Evolutionary conservation across 2,113 vertebrate species (phyloP).

Genomic region (Chaetodon trifascialis): DNA sequence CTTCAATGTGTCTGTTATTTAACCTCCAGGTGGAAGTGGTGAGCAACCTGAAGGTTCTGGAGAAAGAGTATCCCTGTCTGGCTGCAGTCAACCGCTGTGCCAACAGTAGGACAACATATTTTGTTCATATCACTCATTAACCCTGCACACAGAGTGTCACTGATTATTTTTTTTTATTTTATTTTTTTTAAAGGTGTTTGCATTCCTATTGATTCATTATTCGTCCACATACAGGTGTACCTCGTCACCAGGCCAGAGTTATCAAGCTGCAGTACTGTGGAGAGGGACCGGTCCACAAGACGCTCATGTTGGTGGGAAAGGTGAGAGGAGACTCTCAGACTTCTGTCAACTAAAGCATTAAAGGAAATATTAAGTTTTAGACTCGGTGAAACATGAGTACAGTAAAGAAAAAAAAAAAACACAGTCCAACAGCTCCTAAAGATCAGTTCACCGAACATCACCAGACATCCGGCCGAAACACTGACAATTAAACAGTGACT

Average conservation of each 20-base stretch:
- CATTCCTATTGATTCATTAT: background rate
- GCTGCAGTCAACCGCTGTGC: constrained; percentile 89
- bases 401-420: too few relatives aligned
- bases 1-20: constrained; percentile 1
- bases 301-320: constrained; percentile 87
- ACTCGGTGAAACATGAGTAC: background rate
- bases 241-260: constrained; percentile 86
- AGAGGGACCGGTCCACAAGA: constrained; percentile 80
- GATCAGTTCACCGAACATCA: background rate
- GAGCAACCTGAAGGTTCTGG: constrained; percentile 74
- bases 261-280: constrained; percentile 85
- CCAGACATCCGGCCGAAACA: too few relatives aligned
- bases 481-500: too few relatives aligned
- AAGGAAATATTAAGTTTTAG: background rate
- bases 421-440: background rate
- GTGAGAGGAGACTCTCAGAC: constrained; percentile 57
- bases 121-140: background rate
- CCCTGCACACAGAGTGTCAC: background rate
- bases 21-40: constrained; percentile 79
- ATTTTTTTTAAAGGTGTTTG: background rate
- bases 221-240: constrained; percentile 72
- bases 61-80: constrained; percentile 86
- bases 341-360: background rate
- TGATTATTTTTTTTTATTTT: too few relatives aligned
- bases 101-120: constrained; percentile 68